Conservation (phyloP, 2,113 vertebrate species). For the Ammodytes dubius region DNA sequence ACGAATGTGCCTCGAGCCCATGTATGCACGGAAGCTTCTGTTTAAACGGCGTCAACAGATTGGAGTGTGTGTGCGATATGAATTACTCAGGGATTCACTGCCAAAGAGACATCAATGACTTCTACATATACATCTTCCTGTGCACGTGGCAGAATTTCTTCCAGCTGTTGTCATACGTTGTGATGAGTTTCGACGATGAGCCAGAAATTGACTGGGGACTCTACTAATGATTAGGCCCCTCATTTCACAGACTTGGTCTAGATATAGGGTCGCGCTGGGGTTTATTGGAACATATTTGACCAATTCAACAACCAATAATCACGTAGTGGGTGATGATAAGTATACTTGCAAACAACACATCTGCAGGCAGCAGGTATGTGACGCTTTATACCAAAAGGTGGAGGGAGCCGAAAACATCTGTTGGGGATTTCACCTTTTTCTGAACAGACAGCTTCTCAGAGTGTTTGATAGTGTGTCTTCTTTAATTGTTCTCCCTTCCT, state of each 20-base stretch:
- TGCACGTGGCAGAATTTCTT: constrained; percentile 94
- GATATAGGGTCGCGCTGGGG: not conserved
- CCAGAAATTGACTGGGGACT: constrained; percentile 91
- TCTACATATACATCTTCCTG: constrained; percentile 91
- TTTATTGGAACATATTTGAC: not conserved
- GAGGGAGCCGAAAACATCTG: not conserved
- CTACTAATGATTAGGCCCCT: constrained; percentile 57
- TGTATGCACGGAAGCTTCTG: constrained; percentile 91
- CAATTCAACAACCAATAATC: not conserved
- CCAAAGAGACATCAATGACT: constrained; percentile 91
- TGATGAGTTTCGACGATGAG: constrained; percentile 90
- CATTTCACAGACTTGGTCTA: not conserved
- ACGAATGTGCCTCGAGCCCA: constrained; percentile 89
- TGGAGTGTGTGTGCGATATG: constrained; percentile 89
- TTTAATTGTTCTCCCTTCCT: not conserved
- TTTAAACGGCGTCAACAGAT: constrained; percentile 86
- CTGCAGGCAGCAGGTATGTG: not conserved
- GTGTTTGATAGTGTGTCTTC: too few species aligned
- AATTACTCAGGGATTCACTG: constrained; percentile 89
- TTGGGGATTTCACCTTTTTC: not conserved
- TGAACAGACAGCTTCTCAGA: too few species aligned
- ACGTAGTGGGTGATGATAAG: not conserved
- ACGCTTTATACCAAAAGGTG: not conserved
- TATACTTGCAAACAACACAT: not conserved
- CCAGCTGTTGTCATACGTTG: constrained; percentile 92